Percentiles rank a stretch among this genome's conserved stretches.
Conservation (phyloP, 2,888 invertebrate genomes). For the Caradrina clavipalpis region DNA sequence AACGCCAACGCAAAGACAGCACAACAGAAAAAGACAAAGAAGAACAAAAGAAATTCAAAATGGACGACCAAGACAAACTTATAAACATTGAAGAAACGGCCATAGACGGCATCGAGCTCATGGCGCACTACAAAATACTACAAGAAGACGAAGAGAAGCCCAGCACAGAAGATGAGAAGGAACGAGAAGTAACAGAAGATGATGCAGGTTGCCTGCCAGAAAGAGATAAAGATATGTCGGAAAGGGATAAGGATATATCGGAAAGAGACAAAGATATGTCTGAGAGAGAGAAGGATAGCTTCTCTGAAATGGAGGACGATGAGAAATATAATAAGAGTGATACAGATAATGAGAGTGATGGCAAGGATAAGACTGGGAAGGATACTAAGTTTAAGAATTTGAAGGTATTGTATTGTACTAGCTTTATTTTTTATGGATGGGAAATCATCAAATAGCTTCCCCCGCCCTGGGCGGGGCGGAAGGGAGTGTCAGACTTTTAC, state of each 20-base stretch:
- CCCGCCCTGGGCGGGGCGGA: too few relatives aligned
- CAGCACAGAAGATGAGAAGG: slow-evolving; percentile 85
- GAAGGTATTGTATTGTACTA: slow-evolving; percentile 73
- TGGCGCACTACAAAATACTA: slow-evolving; percentile 83
- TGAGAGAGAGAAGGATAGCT: slow-evolving; percentile 82
- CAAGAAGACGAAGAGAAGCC: slow-evolving; percentile 85
- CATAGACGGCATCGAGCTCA: slow-evolving; percentile 88
- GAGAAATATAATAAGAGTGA: slow-evolving; percentile 88
- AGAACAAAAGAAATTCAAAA: slow-evolving; percentile 83
- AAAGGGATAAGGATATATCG: slow-evolving; percentile 70
- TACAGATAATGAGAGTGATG: slow-evolving; percentile 87
- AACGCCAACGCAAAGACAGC: slow-evolving; percentile 92
- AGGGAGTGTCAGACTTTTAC: too few relatives aligned
- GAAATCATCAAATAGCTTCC: too few relatives aligned
- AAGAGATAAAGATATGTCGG: slow-evolving; percentile 69
- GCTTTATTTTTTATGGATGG: too few relatives aligned
- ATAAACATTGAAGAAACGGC: slow-evolving; percentile 88
- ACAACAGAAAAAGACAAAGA: slow-evolving; percentile 89
- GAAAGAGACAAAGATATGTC: slow-evolving; percentile 70
- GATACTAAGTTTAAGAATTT: slow-evolving; percentile 84
- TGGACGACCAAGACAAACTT: slow-evolving; percentile 79
- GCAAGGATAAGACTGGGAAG: slow-evolving; percentile 77
- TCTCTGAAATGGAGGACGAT: slow-evolving; percentile 89
- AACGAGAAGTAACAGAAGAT: slow-evolving; percentile 81
- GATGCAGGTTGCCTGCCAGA: slow-evolving; percentile 63